Conservation (phyloP, 2,797 vertebrate genomes). For the Clarias fuscus region DNA sequence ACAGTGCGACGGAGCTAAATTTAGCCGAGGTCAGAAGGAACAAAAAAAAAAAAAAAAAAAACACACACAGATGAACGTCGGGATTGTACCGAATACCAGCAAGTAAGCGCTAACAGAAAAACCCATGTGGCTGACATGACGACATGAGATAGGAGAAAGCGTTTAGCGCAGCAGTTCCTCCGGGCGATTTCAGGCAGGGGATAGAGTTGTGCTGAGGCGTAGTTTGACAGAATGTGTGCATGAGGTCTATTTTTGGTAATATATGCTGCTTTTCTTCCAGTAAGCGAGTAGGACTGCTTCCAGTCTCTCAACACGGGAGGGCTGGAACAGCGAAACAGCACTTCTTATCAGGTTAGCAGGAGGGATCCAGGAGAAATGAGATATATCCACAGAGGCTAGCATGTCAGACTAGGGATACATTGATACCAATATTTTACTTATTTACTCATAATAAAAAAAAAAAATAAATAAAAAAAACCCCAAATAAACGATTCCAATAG, state of each 20-base stretch:
- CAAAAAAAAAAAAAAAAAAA: not conserved
- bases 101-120: not conserved
- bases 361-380: conserved; percentile 32
- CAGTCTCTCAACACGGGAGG: conserved; percentile 30
- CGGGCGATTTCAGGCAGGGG: not conserved
- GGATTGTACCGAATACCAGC: not conserved
- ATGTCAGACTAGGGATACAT: not conserved
- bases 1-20: not conserved
- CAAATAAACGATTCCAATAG: no score
- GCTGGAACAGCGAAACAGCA: conserved; percentile 19
- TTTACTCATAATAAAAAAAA: not conserved
- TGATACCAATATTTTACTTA: not conserved
- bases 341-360: conserved; percentile 8
- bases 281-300: conserved; percentile 38
- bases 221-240: conserved; percentile 32
- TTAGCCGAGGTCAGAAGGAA: conserved; percentile 6
- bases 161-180: conserved; percentile 5
- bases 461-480: not conserved
- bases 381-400: not conserved
- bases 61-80: not conserved
- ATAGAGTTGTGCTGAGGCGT: conserved; percentile 30
- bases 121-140: not conserved
- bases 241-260: conserved; percentile 47
- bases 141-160: not conserved
- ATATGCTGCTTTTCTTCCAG: conserved; percentile 37